Conservation (phyloP, 2,797 vertebrate genomes). For the Tadarida brasiliensis region DNA sequence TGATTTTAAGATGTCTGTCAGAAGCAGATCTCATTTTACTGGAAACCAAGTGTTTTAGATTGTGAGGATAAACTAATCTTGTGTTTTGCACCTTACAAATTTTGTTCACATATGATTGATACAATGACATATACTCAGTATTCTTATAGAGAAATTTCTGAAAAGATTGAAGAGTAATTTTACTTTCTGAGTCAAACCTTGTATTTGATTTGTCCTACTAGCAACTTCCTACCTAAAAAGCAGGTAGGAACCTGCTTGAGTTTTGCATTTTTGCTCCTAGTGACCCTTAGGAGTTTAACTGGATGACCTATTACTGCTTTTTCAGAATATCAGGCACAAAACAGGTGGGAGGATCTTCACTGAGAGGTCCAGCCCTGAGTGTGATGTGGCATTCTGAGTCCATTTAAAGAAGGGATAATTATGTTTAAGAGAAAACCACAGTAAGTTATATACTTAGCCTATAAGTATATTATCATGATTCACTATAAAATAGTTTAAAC, state of each 20-base stretch:
- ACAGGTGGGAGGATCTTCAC: not conserved
- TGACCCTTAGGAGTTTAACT: not conserved
- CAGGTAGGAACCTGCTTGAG: not conserved
- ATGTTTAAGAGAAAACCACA: constrained; percentile 38
- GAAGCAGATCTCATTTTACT: not conserved
- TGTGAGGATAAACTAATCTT: not conserved
- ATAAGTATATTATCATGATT: constrained; percentile 65
- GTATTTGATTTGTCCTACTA: not conserved
- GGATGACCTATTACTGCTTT: not conserved
- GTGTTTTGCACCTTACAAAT: not conserved
- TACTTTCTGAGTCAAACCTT: constrained; percentile 29
- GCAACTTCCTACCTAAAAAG: not conserved
- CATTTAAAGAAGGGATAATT: not conserved
- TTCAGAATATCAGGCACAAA: constrained; percentile 16
- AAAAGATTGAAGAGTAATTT: constrained; percentile 54
- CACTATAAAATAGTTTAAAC: constrained; percentile 28
- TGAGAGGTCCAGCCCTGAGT: not conserved
- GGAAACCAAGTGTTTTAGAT: not conserved
- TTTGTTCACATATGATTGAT: constrained; percentile 47
- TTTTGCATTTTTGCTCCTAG: not conserved
- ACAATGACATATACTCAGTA: not conserved
- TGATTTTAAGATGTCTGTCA: not conserved
- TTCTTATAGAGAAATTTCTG: constrained; percentile 56
- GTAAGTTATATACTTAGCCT: constrained; percentile 11
- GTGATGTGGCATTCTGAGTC: not conserved